These are phyloP conservation scores for Shinisaurus crocodilurus DNA, from an alignment of 2,113 vertebrate species.

Conservation along the genomic window DNA sequence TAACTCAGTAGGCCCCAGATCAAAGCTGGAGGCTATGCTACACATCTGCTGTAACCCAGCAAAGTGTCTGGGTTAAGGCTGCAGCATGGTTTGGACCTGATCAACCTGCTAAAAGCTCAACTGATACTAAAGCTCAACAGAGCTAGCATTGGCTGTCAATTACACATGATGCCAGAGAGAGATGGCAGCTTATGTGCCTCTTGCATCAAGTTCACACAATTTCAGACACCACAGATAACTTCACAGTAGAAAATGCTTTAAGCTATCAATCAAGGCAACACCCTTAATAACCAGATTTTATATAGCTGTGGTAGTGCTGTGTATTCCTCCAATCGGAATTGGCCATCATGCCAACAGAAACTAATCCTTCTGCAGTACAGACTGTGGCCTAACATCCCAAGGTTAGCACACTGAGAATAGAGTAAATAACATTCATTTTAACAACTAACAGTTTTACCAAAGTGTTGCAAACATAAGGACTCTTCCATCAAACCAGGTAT, in stretches of 20 bases:
- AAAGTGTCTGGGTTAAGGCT: background rate
- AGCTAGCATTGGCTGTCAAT: background rate
- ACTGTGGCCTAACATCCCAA: background rate
- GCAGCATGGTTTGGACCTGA: background rate
- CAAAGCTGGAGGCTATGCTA: background rate
- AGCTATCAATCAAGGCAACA: background rate
- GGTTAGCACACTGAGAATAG: background rate
- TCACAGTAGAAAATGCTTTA: background rate
- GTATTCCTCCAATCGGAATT: background rate
- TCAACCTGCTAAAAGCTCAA: background rate
- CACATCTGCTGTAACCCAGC: background rate
- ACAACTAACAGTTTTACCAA: background rate
- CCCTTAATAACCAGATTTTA: background rate
- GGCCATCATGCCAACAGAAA: background rate
- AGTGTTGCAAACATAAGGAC: background rate
- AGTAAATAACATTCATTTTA: background rate
- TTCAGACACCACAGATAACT: background rate
- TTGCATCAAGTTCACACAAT: background rate
- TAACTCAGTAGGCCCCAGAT: background rate
- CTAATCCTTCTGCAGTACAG: background rate
- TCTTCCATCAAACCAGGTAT: background rate
- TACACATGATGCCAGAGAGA: background rate
- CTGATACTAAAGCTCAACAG: background rate
- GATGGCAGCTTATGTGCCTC: background rate
- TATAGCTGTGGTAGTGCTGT: background rate